Percentiles rank a stretch among this genome's conserved stretches.
These are phyloP conservation scores for Clarias batrachus DNA, from an alignment of 2,113 vertebrate genomes.

Conservation along the genomic window DNA sequence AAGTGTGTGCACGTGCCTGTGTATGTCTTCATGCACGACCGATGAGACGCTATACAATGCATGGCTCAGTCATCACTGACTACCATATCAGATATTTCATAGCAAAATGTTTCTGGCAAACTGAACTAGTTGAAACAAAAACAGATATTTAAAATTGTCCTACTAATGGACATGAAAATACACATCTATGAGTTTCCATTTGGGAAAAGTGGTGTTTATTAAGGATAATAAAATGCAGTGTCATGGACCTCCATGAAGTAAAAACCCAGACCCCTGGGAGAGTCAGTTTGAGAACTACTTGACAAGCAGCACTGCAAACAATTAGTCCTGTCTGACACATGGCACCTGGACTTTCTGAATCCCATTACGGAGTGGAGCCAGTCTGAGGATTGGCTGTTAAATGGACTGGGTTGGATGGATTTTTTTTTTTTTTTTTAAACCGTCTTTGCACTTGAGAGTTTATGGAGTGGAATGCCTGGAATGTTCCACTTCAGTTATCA, in stretches of 20 bases:
- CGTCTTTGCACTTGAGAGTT: constrained; percentile 53
- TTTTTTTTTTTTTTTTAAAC: constrained; percentile 29
- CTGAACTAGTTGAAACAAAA: background rate
- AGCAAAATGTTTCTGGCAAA: background rate
- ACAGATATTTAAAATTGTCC: background rate
- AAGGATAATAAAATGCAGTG: constrained; percentile 21
- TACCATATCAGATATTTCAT: background rate
- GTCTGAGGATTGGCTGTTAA: constrained; percentile 17
- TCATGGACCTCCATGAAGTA: background rate
- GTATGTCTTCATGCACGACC: background rate
- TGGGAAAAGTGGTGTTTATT: background rate
- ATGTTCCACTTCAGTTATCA: constrained; percentile 70
- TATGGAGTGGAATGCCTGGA: constrained; percentile 66
- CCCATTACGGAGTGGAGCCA: constrained; percentile 17
- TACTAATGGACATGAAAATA: background rate
- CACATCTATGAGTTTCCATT: background rate
- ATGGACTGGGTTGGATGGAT: background rate
- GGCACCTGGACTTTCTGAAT: constrained; percentile 32
- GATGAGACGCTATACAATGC: background rate
- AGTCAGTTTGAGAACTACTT: constrained; percentile 25
- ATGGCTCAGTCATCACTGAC: background rate
- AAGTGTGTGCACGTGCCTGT: background rate
- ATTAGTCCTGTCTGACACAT: constrained; percentile 23
- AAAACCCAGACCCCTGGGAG: background rate
- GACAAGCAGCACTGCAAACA: constrained; percentile 25